Evolutionary conservation across 2,113 vertebrate genomes (phyloP).

Genomic region (Puffinus mauretanicus): DNA sequence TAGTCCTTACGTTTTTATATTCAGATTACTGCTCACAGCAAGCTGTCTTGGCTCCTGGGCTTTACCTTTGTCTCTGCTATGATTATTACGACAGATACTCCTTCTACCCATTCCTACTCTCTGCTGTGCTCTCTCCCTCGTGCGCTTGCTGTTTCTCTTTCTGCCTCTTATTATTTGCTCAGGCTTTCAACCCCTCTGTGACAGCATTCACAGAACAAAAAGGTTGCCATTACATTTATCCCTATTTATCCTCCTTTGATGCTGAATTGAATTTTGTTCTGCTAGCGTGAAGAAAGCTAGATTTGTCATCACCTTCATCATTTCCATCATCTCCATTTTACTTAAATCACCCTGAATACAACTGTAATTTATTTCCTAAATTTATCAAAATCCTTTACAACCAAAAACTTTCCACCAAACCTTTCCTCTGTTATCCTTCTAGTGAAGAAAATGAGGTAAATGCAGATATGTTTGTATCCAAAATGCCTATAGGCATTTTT

Average conservation of each 20-base stretch:
- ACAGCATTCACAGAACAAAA: slow-evolving; percentile 47
- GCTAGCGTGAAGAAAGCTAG: background rate
- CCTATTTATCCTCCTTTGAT: slow-evolving; percentile 45
- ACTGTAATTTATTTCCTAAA: slow-evolving; percentile 28
- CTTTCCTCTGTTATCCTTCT: background rate
- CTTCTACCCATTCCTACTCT: background rate
- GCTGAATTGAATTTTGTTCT: slow-evolving; percentile 28
- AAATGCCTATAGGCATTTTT: background rate
- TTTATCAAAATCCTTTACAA: slow-evolving; percentile 2
- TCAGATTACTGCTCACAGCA: slow-evolving; percentile 35
- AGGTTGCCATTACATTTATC: slow-evolving; percentile 34
- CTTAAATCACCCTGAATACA: slow-evolving; percentile 15
- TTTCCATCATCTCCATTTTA: slow-evolving; percentile 10
- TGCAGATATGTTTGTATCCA: background rate
- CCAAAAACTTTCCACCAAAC: background rate
- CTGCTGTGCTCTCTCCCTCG: background rate
- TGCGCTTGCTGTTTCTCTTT: background rate
- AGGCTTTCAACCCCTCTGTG: slow-evolving; percentile 39
- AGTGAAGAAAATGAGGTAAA: background rate
- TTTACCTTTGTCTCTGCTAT: slow-evolving; percentile 48
- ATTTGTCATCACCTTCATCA: slow-evolving; percentile 3
- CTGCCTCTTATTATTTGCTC: slow-evolving; percentile 41
- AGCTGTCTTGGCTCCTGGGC: background rate
- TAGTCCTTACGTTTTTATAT: slow-evolving; percentile 12
- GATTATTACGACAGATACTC: background rate